Conservation (phyloP, 2,888 invertebrate genomes). For the Lucinisca nassula region DNA sequence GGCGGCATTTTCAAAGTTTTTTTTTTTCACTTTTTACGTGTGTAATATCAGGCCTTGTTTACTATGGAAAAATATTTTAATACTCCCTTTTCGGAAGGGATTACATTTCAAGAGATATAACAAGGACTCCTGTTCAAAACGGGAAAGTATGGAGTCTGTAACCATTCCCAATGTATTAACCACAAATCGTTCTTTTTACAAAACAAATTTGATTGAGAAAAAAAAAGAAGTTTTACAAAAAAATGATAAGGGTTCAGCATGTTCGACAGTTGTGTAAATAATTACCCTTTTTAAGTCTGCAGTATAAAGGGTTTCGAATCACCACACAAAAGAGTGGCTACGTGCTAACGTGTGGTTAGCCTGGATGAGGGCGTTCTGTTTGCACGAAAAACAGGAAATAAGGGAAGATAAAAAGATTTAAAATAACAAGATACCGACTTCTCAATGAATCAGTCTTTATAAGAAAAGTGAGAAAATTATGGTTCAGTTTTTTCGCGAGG, state of each 20-base stretch:
- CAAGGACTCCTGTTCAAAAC: background rate
- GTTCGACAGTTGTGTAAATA: constrained; percentile 4
- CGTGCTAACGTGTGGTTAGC: constrained; percentile 8
- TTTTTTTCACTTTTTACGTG: too few relatives aligned
- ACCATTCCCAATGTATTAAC: too few relatives aligned
- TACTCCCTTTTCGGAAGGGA: too few relatives aligned
- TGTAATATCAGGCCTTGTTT: too few relatives aligned
- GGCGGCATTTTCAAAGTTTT: too few relatives aligned
- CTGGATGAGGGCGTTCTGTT: constrained; percentile 4
- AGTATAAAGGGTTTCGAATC: constrained; percentile 3
- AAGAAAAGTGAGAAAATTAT: constrained; percentile 12
- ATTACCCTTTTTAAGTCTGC: background rate
- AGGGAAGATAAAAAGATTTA: background rate
- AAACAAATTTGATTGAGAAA: background rate
- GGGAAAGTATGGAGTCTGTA: background rate
- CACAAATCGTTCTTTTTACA: too few relatives aligned
- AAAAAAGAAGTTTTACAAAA: background rate
- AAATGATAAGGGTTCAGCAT: background rate
- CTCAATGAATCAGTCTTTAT: background rate
- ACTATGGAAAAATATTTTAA: too few relatives aligned
- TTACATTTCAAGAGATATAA: too few relatives aligned
- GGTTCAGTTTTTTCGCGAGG: background rate
- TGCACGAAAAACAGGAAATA: constrained; percentile 9
- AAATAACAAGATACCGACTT: constrained; percentile 8
- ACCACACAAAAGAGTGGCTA: background rate